Base-by-base conservation (phyloP, 2,888 invertebrate species). In the Noctua janthe region DNA sequence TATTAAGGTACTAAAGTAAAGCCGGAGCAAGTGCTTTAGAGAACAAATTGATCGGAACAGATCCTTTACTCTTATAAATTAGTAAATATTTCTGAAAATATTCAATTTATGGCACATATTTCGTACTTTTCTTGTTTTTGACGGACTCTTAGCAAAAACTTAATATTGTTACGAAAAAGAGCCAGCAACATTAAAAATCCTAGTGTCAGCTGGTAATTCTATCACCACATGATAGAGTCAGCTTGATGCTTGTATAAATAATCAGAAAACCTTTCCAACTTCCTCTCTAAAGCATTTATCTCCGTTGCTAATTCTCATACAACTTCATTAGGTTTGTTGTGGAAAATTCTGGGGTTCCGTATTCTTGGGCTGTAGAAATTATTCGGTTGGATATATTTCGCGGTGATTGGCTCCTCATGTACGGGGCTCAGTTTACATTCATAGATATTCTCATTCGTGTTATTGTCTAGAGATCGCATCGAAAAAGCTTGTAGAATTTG, bases 171-270 rank as follows among this genome's bases (percentile, higher is more conserved):
- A 82, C 85, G 86, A 74, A 74, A 80, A 69, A 69, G 59, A 74
- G 71, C 74, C 66, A 64, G 67, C 76, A 67, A 76, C 71, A 39
- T 74, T 66, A 70, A 29, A 76, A 66, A 78, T 77, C 43, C 29
- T 69, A 66, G 71, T 47, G 51, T n/a, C 35, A 81, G 67, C 83
- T 80, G 43, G 79, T 79, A 59, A 59, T 70, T 49, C 66, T 76
- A 74, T 94, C 88, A 98, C 97, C 97, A 98, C 96, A 98, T 97
- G 90, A 97, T 97, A 59, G 97, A 97, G 88, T 97, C 97, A 1
- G 97, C 97, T 91, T 97, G 97, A 81, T 97, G 96, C 91, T 97
- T 97, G 88, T 95, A 94, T 86, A 97, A 89, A 90, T 97, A 96
- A 87, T 97, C 97, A 8, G 97, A 97, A 91, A 97, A 97, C 85